Evolutionary conservation across 2,888 invertebrate species (phyloP).

Genomic region (Drosophila borealis): DNA sequence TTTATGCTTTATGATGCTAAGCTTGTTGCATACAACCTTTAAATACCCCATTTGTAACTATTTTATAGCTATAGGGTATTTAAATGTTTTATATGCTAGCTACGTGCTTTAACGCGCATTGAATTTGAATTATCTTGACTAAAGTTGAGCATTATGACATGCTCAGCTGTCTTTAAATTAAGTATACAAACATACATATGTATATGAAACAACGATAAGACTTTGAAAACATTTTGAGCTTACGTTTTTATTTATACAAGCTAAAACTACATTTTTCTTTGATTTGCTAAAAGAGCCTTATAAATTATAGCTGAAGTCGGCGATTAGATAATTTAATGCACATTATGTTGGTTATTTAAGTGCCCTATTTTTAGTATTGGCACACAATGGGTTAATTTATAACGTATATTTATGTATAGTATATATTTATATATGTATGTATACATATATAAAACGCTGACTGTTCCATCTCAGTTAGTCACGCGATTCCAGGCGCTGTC

Average conservation of each 20-base stretch:
- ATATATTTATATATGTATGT: background rate
- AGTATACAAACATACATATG: no score
- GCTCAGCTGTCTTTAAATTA: background rate
- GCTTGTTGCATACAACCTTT: background rate
- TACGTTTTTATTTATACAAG: background rate
- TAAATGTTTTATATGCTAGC: constrained; percentile 2
- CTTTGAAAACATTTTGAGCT: no score
- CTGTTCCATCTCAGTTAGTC: constrained; percentile 59
- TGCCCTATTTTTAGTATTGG: constrained; percentile 7
- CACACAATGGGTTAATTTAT: constrained; percentile 58
- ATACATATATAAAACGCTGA: background rate
- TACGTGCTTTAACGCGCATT: constrained; percentile 7
- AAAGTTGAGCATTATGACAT: constrained; percentile 9
- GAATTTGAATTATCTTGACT: constrained; percentile 13
- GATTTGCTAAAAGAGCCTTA: background rate
- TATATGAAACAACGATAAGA: background rate
- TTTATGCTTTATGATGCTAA: no score
- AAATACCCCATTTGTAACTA: background rate
- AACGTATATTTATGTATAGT: constrained; percentile 1
- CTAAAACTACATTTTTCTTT: background rate
- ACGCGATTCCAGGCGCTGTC: constrained; percentile 74
- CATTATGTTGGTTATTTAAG: background rate
- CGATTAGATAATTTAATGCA: background rate
- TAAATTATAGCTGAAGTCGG: background rate
- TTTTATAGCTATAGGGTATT: background rate